Conservation (phyloP, 2,113 vertebrate genomes). For the Gadus chalcogrammus region DNA sequence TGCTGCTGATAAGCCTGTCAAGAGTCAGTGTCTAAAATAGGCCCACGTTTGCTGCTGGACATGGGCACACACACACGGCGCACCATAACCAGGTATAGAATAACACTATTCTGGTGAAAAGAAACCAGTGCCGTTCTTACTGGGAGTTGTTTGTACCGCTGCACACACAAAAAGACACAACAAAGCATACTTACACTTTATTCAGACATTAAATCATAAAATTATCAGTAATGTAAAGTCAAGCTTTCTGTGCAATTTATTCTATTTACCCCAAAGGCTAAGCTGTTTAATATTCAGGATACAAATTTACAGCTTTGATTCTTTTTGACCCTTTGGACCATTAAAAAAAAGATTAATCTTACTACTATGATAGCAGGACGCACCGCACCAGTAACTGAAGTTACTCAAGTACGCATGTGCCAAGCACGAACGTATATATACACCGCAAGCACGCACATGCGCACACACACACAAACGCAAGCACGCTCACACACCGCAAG, state of each 20-base stretch:
- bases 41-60: neutral
- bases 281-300: conserved; percentile 2
- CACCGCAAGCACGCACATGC: too few species aligned
- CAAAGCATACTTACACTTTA: neutral
- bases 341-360: too few species aligned
- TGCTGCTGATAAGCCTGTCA: conserved; percentile 58
- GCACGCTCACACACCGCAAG: too few species aligned
- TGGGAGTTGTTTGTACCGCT: neutral
- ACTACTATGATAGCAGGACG: too few species aligned
- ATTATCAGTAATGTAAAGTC: conserved; percentile 11
- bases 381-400: too few species aligned
- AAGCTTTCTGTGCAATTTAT: neutral
- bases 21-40: conserved; percentile 38
- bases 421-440: too few species aligned
- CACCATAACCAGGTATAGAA: neutral
- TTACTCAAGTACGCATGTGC: too few species aligned
- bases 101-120: neutral
- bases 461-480: too few species aligned
- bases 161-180: neutral
- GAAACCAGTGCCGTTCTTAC: neutral
- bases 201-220: neutral
- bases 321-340: too few species aligned
- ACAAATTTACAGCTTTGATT: too few species aligned
- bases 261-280: neutral
- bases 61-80: neutral